A percentile compares a stretch with the other conserved stretches of the same genome.
Evolutionary conservation across 2,113 vertebrate species (phyloP).

Genomic region (Ellobius talpinus): DNA sequence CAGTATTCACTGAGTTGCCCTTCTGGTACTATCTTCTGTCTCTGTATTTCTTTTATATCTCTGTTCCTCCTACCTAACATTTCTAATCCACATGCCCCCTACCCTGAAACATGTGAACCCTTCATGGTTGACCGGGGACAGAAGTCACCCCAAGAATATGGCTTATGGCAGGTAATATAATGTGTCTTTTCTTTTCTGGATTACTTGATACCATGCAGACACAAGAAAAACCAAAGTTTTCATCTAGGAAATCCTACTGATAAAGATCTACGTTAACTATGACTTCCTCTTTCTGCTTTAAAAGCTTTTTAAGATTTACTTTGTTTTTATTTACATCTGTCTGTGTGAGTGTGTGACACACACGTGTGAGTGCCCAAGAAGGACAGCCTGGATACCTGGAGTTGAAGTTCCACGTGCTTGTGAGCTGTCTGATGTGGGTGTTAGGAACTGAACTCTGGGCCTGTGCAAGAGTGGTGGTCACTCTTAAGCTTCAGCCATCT

Average conservation of each 20-base stretch:
- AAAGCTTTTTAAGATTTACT: neutral
- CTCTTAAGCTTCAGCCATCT: neutral
- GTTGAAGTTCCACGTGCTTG: neutral
- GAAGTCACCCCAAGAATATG: no score
- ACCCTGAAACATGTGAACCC: no score
- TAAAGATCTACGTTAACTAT: constrained; percentile 1
- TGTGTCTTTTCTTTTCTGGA: neutral
- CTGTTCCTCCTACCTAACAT: no score
- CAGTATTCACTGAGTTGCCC: no score
- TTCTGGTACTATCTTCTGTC: no score
- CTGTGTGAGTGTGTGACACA: neutral
- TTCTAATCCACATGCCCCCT: no score
- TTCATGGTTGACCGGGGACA: no score
- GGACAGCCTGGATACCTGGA: neutral
- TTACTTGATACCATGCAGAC: neutral
- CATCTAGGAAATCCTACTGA: neutral
- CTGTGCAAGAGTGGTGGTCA: neutral
- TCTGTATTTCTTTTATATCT: no score
- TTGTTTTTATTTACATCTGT: neutral
- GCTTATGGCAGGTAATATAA: neutral
- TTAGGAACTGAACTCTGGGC: neutral
- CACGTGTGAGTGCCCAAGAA: neutral
- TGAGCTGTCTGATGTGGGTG: neutral
- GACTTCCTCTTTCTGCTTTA: neutral
- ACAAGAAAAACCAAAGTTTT: neutral